Evolutionary conservation across 35 echinoderm and acorn worm species (phyloP), one percentile per base, ranked within the genome.

Genomic region (Stichopus chloronotus): DNA sequence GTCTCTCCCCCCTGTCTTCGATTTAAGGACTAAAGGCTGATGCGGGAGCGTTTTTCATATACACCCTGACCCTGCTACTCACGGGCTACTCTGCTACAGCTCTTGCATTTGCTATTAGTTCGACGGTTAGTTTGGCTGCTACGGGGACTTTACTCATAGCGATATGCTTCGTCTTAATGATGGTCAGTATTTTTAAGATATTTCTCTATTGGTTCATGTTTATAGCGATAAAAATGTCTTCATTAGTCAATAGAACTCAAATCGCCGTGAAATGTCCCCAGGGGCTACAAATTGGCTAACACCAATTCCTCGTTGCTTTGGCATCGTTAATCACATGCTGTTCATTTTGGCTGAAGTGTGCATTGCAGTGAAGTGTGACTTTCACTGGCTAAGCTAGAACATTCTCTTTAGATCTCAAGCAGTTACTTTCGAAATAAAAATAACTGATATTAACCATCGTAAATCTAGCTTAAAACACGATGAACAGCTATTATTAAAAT

Each of bases 101-200:
- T 63, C 22, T 98, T n/a, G 95, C 97, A 8, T 96, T 96, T 53
- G 90, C 90, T 52, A 94, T 99, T 57, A 96, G 97, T 89, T 94
- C 97, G 57, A 93, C 88, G 57, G 91, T 98, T 5, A 85, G 86
- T 69, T 93, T 98, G 25, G 94, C 90, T 43, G 97, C 84, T 6
- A 94, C 96, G 21, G 97, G 94, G 8, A 96, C 95, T 8, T 86
- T 98, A 2, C 72, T 93, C 54, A 91, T 98, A 52, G 93, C 97
- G 4, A 92, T 96, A 52, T 85, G 59, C 6, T 99, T 94, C 85
- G 93, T 98, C 17, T 79, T 98, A 53, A 96, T 98, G 97, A 98
- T 98, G 97, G 97, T 98, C 93, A 87, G 97, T n/a, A 56, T 5
- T 12, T 7, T 23, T 9, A 8, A 8, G 7, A 78, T 8, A 23